These are phyloP conservation scores for Abrostola tripartita DNA, from an alignment of 2,888 invertebrate genomes.

Conservation along the genomic window DNA sequence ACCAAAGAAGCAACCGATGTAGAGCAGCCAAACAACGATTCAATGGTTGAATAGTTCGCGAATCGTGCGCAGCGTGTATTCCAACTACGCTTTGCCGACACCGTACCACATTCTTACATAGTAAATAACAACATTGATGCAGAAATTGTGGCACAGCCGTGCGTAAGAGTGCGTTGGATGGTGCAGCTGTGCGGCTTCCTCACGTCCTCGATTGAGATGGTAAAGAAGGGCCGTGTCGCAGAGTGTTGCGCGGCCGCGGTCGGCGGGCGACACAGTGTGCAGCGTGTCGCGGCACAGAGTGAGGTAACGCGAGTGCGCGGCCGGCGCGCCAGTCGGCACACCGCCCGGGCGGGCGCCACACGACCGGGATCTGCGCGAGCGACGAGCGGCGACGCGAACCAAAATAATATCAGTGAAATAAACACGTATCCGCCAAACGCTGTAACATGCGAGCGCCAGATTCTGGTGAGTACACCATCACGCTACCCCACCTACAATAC, in stretches of 20 bases:
- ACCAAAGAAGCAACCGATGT: constrained; percentile 58
- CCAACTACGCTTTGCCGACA: constrained; percentile 51
- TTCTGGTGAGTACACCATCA: constrained; percentile 80
- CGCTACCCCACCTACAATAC: constrained; percentile 35
- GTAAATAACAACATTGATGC: constrained; percentile 43
- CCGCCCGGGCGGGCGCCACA: constrained; percentile 89
- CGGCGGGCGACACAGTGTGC: constrained; percentile 46
- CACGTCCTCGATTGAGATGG: constrained; percentile 24
- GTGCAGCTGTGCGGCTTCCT: constrained; percentile 46
- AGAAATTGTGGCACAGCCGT: constrained; percentile 17
- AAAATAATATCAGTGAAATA: constrained; percentile 83
- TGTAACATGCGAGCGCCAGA: constrained; percentile 81
- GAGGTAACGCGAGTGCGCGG: constrained; percentile 53
- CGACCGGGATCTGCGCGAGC: constrained; percentile 87
- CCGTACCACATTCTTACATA: constrained; percentile 25
- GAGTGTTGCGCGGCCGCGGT: constrained; percentile 13
- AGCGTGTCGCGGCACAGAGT: constrained; percentile 44
- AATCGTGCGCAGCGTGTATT: constrained; percentile 58
- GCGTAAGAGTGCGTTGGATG: constrained; percentile 22
- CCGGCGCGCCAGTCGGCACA: constrained; percentile 81
- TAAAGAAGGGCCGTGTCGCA: constrained; percentile 25
- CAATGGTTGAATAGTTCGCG: constrained; percentile 64
- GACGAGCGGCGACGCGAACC: constrained; percentile 75
- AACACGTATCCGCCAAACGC: constrained; percentile 78
- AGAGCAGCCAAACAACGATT: constrained; percentile 69